Conservation (phyloP, 2,113 vertebrate species). For the Callocephalon fimbriatum region DNA sequence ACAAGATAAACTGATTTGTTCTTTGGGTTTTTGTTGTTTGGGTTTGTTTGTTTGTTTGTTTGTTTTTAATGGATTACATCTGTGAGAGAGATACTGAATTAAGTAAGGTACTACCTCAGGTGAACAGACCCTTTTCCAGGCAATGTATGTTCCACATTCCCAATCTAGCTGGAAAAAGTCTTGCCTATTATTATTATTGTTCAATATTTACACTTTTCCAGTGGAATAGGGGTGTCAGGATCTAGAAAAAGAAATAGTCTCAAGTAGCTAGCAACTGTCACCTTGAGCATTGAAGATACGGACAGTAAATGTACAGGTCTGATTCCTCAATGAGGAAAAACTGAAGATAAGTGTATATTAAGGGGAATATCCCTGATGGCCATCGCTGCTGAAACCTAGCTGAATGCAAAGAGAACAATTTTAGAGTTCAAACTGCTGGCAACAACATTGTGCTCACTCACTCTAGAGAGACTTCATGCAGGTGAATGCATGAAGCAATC, state of each 20-base stretch:
- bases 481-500: not conserved
- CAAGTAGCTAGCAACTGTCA: not conserved
- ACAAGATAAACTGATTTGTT: not conserved
- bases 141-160: not conserved
- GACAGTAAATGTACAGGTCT: not conserved
- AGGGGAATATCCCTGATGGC: not conserved
- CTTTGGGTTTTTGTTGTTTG: not conserved
- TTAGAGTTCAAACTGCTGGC: not conserved
- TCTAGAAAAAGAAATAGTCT: not conserved
- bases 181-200: not conserved
- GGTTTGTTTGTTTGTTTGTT: not conserved
- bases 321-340: not conserved
- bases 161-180: not conserved
- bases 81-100: not conserved
- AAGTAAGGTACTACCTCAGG: not conserved
- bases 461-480: not conserved
- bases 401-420: not conserved
- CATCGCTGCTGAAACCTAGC: not conserved
- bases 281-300: rapidly evolving
- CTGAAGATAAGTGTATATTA: not conserved
- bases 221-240: not conserved
- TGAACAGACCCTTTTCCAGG: not conserved
- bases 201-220: not conserved
- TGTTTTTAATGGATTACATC: not conserved
- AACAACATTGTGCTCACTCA: not conserved